Evolutionary conservation across 2,113 vertebrate genomes (phyloP), one percentile per base, ranked within the genome.

Genomic region (Chloroceryle aenea): DNA sequence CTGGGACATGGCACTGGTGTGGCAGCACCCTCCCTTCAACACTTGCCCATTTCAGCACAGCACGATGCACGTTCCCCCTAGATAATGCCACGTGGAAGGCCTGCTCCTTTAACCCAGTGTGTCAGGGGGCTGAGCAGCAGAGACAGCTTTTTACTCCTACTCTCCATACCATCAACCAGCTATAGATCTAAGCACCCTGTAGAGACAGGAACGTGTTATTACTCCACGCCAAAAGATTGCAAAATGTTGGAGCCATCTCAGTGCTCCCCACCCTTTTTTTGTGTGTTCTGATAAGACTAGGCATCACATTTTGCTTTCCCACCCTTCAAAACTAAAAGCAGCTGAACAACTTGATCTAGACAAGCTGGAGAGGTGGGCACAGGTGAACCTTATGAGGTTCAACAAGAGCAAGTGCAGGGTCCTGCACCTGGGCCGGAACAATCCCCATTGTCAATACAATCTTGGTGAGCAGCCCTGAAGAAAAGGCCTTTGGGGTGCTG

Each of bases 101-200:
- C 15, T 71, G 83, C n/a, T 21, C 56, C 7, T 2, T 62, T 22
- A 74, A 47, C 40, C 26, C 6, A 0, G 0, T 4, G 11, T 30
- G 59, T 26, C 47, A 26, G 0, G 5, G 50, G 48, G 58, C 38
- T 45, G 58, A 78, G 71, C 74, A 80, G 68, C 55, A 80, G 20
- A 77, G 53, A 59, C 72, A 68, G 29, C 50, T 71, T 78, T 47
- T 80, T 32, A 23, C 22, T 78, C 45, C 80, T 32, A 16, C 22
- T 17, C 1, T n/a, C 64, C 50, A 38, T 4, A 19, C 36, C 30
- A 36, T 12, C 71, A 71, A 4, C 14, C 29, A 42, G 30, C 53
- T n/a, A 5, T 4, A 74, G 52, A 18, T 21, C 38, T 0, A 72
- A 32, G 53, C n/a, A 62, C 48, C 42, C 63, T 38, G 2, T 1